Conservation (phyloP, 2,797 vertebrate genomes). For the Periparus ater region DNA sequence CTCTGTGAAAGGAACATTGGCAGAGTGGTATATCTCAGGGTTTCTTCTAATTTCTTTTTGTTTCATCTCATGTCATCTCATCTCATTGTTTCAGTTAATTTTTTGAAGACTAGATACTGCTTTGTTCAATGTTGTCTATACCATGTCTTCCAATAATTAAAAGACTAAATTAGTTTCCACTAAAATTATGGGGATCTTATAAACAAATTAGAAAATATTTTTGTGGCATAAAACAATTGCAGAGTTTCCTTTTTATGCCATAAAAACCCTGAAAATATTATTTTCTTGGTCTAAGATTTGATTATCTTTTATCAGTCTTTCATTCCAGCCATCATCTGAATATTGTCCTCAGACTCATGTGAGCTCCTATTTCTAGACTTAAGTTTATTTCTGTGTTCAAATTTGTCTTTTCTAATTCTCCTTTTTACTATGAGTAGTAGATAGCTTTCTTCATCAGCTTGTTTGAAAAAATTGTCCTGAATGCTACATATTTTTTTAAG, state of each 20-base stretch:
- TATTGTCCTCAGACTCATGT: neutral
- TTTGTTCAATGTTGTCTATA: neutral
- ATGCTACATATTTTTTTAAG: neutral
- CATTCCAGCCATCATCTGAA: neutral
- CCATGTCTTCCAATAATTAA: neutral
- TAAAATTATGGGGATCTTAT: neutral
- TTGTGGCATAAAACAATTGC: neutral
- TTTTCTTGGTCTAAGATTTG: neutral
- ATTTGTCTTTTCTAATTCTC: neutral
- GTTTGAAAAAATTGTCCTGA: neutral
- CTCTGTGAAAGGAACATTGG: neutral
- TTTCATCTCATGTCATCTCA: neutral
- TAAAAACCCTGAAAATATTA: neutral
- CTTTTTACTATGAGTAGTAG: neutral
- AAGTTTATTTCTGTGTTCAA: neutral
- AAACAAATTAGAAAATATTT: neutral
- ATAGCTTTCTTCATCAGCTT: neutral
- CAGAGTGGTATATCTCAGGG: neutral
- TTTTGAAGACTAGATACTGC: neutral
- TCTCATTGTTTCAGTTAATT: neutral
- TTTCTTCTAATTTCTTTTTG: neutral
- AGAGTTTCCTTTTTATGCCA: neutral
- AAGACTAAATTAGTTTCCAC: neutral
- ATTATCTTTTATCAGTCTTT: neutral
- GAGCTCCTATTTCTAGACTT: neutral